phyloP scores from a whole-genome alignment of 1,140 invertebrate genomes.

The Trachymyrmex septentrionalis region DNA sequence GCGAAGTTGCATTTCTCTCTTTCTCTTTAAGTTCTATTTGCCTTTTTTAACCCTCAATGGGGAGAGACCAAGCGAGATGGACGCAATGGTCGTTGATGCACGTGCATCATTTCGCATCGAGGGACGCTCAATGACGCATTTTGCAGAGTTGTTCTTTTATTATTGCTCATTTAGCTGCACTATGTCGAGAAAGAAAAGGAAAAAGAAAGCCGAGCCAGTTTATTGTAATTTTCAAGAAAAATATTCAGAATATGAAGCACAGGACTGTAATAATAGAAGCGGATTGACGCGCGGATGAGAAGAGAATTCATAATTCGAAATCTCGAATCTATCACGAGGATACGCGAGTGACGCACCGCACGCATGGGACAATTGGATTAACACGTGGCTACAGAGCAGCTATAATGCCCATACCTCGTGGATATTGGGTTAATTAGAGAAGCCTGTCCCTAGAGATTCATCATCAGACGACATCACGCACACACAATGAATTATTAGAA shows the following conservation, averaged over 20 bases:
- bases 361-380: slow-evolving; percentile 59
- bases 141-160: neutral
- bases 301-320: slow-evolving; percentile 60
- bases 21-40: neutral
- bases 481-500: slow-evolving; percentile 55
- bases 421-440: slow-evolving; percentile 68
- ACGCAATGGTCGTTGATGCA: neutral
- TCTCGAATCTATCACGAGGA: slow-evolving; percentile 53
- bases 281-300: slow-evolving; percentile 30
- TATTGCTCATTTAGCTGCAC: slow-evolving; percentile 20
- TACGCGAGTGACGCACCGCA: slow-evolving; percentile 38
- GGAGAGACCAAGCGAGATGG: no score
- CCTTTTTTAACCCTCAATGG: neutral
- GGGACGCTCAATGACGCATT: neutral
- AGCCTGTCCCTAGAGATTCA: slow-evolving; percentile 46
- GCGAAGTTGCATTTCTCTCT: neutral
- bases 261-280: neutral
- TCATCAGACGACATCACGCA: slow-evolving; percentile 53
- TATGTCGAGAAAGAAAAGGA: neutral
- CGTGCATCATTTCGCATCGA: neutral
- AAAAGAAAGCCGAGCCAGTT: neutral
- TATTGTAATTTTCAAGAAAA: slow-evolving; percentile 23
- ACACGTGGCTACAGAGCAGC: slow-evolving; percentile 49
- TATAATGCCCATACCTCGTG: slow-evolving; percentile 15
- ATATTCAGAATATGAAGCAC: neutral